Base-by-base conservation (phyloP, 2,797 vertebrate genomes). In the Heterohyrax brucei region DNA sequence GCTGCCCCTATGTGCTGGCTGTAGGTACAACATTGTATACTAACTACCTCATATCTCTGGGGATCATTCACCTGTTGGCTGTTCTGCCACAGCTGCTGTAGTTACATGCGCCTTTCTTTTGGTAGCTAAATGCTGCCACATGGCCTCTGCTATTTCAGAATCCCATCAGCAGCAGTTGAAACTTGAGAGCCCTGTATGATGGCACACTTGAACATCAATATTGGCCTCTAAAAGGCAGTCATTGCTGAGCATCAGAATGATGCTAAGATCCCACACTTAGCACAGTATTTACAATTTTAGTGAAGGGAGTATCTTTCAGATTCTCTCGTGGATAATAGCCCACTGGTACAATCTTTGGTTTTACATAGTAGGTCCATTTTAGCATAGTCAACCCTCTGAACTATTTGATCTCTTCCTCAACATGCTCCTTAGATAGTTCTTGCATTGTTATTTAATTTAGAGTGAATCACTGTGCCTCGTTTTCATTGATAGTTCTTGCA, bases 111-210 rank as follows among this genome's bases (percentile, higher is more conserved):
- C 50, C 39, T 80, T 44, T 39, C 30, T 62, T 85, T 26, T 85
- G 48, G 72, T 48, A 16, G 24, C 22, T 72, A 46, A 59, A 79
- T 73, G 30, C 59, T 91, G 21, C 64, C 78, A 68, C 8, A 14
- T 88, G 83, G 24, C 39, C 39, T 88, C 56, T 79, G 53, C 48
- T 84, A 84, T 80, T 80, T 88, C 24, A 30, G 61, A 95, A 93
- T 62, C 28, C 59, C 77, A 61, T 75, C 26, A 68, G 9, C 24
- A 10, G 56, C 66, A 48, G 0, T 66, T 50, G 66, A 66, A 21
- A 39, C 22, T 72, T 70, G n/a, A 95, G 81, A 79, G 48, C 33
- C 26, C 12, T 30, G 4, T 19, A 18, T 30, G 8, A 85, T 19
- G 68, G 79, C 26, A 50, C 14, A 53, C 5, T 18, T 78, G n/a